Evolutionary conservation across 2,797 vertebrate species (phyloP), one percentile per base, ranked within the genome.

Genomic region (Gymnothorax javanicus): DNA sequence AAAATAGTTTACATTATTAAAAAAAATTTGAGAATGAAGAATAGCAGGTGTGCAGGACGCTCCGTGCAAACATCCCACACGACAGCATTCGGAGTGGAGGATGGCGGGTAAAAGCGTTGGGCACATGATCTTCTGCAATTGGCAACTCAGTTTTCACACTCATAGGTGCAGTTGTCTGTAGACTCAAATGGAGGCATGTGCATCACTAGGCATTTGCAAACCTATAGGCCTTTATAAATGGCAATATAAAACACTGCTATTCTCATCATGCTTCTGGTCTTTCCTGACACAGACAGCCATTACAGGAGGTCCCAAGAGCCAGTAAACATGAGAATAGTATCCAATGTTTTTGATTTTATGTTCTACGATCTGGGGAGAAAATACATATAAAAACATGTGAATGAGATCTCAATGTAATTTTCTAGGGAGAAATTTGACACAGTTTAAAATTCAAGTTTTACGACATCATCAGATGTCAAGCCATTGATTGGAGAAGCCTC

Each of bases 21-120:
- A 56, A 1, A n/a, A 23, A 23, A 23, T 81, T 81, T 81, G 77
- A 81, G 77, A 81, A 81, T 81, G 77, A 81, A 81, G 77, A 81
- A 81, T 81, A 81, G 77, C 77, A 81, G 77, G 77, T 56, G 75
- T 79, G 75, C 75, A 23, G 75, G 75, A 79, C 75, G 50, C 17
- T 4, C 52, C 0, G 52, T 56, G 77, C 54, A 81, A 81, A 52
- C 77, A 52, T 56, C 77, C 77, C 77, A 81, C 77, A n/a, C 77
- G 52, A 52, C 77, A 52, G 50, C 50, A 56, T 9, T 54, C 50
- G 20, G 6, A 56, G 77, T 56, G 77, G 77, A 54, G 52, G 50
- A 52, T 56, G 77, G 77, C 7, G 77, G 77, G 27, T 50, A 56
- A 56, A 56, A 8, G 77, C 77, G 52, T 54, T n/a, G 77, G 52